Conservation (phyloP, 1,140 invertebrate genomes). For the Hyles vespertilio region DNA sequence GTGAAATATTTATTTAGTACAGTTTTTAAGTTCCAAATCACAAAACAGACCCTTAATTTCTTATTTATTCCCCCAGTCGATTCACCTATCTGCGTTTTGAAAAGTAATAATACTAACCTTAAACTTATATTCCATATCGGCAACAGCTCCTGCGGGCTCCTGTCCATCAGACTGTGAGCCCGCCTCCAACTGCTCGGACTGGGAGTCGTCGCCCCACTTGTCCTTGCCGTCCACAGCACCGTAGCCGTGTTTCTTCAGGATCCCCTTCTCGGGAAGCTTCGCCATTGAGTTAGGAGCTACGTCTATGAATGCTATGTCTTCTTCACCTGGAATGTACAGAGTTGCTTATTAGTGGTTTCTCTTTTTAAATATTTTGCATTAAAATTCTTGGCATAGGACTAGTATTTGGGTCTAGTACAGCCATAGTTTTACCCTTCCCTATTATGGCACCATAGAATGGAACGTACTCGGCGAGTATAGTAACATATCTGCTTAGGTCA, state of each 20-base stretch:
- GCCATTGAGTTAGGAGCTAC: constrained; percentile 84
- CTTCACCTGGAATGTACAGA: constrained; percentile 77
- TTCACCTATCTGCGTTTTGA: too few species aligned
- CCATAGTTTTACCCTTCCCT: too few species aligned
- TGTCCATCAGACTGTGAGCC: constrained; percentile 82
- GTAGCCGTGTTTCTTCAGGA: constrained; percentile 91
- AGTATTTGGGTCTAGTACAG: too few species aligned
- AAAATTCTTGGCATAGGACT: too few species aligned
- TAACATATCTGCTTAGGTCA: too few species aligned
- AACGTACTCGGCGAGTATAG: too few species aligned
- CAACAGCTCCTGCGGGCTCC: constrained; percentile 77
- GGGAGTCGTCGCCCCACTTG: constrained; percentile 83
- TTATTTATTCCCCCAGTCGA: too few species aligned
- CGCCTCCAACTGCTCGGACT: constrained; percentile 83
- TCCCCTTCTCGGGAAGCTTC: constrained; percentile 90
- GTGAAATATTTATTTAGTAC: too few species aligned
- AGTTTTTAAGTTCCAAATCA: too few species aligned
- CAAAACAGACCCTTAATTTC: too few species aligned
- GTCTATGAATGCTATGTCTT: constrained; percentile 90
- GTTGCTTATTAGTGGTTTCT: neutral
- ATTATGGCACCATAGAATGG: too few species aligned
- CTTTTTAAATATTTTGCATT: neutral
- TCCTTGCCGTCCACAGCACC: constrained; percentile 83
- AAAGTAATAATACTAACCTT: constrained; percentile 38
- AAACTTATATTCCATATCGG: constrained; percentile 83